Evolutionary conservation across 64 coral and sea anemone genomes (phyloP), one percentile per base, ranked within the genome.

Genomic region (Hydrozoanthus tunicans): DNA sequence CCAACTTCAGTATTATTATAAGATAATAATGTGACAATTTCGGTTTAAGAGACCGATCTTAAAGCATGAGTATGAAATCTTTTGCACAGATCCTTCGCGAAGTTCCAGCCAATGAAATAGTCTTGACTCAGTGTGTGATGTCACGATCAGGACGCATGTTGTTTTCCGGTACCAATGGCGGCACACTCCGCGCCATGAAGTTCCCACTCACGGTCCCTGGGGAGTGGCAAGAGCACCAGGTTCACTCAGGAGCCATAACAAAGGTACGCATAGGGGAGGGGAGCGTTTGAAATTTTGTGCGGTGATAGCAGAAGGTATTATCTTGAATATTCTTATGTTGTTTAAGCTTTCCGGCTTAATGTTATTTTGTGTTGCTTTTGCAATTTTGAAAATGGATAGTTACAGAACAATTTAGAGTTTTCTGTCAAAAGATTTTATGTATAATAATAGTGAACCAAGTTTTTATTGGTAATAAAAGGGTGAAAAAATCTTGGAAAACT

Each of bases 71-170:
- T 43, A 2, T 43, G 32, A 43, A 43, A 0, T 43, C 32, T 74
- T 3, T 83, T 53, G n/a, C 20, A 67, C 77, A 98, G 96, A 98
- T 98, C 70, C 92, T 99, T 7, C 92, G 97, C 79, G 97, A 99
- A 86, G 97, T 99, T 55, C 89, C 94, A 53, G 89, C 96, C 5
- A 93, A 62, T 85, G 97, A 99, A 51, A 92, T 86, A 32, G 97
- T 99, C 13, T 62, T 99, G n/a, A 99, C 97, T 0, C 97, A 99
- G 89, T 95, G 94, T 20, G 92, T 93, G 65, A 99, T 94, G 97
- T 99, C 97, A 72, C 91, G 97, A 0, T 99, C 97, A 12, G 97
- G 97, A n/a, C 91, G 97, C 23, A 99, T 99, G 97, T 73, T 99
- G 64, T 95, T 99, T 79, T 90, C 94, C 53, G 97, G 97, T 11